Evolutionary conservation across 2,797 vertebrate species (phyloP), one percentile per base, ranked within the genome.

Genomic region (Lacerta viridis): DNA sequence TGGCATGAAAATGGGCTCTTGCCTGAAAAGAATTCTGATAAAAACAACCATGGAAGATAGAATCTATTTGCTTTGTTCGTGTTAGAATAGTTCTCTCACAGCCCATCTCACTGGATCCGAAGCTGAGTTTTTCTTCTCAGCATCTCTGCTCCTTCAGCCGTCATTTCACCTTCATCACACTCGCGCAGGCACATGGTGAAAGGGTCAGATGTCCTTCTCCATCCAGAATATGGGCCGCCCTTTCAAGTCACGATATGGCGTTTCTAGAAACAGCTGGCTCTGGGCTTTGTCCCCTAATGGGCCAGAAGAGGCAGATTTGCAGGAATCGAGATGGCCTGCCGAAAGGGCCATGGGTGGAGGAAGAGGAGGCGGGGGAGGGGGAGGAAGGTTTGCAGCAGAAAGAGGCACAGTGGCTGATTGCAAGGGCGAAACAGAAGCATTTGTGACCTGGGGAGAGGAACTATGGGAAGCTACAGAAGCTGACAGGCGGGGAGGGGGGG

Each of bases 191-290:
- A 85, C 61, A 75, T 1, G 3, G 33, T 2, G 0, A 5, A 15
- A 17, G 50, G 20, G 25, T 97, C 95, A 98, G 92, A 99, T 97
- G 91, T 98, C 94, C 94, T 99, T 99, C 94, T 98, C 98, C 99
- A 99, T 99, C 99, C 99, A 99, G 91, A 98, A 99, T 95, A 99
- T 96, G 83, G 98, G 97, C 72, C 94, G 91, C 87, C 99, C 98
- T 95, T 96, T 98, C 88, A 96, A 93, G 27, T 99, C 98, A 2
- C 95, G 97, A 95, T 99, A 97, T 0, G 97, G 97, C 1, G 98
- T 98, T 85, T 98, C 95, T 83, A 96, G 96, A 74, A 97, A 90
- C 85, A 94, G 97, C 94, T 97, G 97, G 93, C 84, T 75, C 0
- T 94, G 87, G 75, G 80, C 68, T 46, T 91, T 89, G 46, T 91